Evolutionary conservation across 2,888 invertebrate species (phyloP).

Genomic region (Bellardia bayeri): DNA sequence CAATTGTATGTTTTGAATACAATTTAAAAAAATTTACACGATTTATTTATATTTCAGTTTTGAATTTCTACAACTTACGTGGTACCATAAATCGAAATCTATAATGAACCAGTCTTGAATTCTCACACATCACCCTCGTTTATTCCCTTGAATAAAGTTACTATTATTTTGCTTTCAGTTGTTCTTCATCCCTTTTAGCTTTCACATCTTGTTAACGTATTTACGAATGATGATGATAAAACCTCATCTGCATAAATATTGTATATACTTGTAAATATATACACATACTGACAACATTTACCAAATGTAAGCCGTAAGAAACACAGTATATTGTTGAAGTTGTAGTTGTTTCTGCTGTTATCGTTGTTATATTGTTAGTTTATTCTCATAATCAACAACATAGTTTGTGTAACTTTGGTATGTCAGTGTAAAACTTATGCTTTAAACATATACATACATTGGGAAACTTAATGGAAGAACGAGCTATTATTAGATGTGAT

Average conservation of each 20-base stretch:
- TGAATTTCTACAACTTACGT: too few relatives aligned
- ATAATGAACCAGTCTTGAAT: too few relatives aligned
- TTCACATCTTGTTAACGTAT: constrained; percentile 47
- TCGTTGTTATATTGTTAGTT: constrained; percentile 14
- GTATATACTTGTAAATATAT: constrained; percentile 20
- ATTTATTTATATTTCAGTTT: too few relatives aligned
- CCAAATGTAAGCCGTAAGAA: constrained; percentile 38
- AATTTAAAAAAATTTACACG: too few relatives aligned
- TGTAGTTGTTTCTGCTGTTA: background rate
- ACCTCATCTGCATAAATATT: constrained; percentile 64
- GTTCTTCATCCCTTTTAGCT: background rate
- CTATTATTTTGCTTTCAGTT: background rate
- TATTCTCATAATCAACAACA: constrained; percentile 39
- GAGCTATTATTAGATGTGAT: background rate
- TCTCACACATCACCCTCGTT: background rate
- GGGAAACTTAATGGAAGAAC: background rate
- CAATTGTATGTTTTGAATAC: too few relatives aligned
- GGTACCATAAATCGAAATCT: too few relatives aligned
- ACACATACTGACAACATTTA: constrained; percentile 2
- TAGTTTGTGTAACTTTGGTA: constrained; percentile 7
- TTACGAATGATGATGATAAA: constrained; percentile 44
- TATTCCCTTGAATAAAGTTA: background rate
- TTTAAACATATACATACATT: background rate
- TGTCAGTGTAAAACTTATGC: constrained; percentile 10
- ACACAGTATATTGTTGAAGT: constrained; percentile 37